Evolutionary conservation across 2,888 invertebrate species (phyloP).

Genomic region (Heliconius cydno): DNA sequence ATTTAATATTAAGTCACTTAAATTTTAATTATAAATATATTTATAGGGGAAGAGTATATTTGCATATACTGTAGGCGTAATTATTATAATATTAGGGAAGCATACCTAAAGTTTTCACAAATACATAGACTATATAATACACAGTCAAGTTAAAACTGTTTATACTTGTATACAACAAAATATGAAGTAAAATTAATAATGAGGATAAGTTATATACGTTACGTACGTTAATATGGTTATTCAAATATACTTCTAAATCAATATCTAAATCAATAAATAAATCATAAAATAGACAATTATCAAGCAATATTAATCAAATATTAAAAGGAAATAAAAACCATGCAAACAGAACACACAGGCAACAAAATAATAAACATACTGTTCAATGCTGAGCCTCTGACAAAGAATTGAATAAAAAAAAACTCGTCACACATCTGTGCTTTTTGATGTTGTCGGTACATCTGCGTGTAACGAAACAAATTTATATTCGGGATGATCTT

Average conservation of each 20-base stretch:
- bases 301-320: conserved; percentile 7
- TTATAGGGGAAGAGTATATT: neutral
- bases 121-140: conserved; percentile 11
- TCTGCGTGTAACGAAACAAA: conserved; percentile 69
- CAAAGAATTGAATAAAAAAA: conserved; percentile 34
- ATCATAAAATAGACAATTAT: neutral
- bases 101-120: neutral
- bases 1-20: neutral
- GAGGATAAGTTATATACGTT: neutral
- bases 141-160: neutral
- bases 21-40: conserved; percentile 9
- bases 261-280: neutral
- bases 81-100: neutral
- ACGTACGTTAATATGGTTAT: neutral
- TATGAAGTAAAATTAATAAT: neutral
- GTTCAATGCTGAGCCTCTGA: conserved; percentile 58
- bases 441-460: conserved; percentile 68
- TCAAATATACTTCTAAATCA: neutral
- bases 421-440: conserved; percentile 73
- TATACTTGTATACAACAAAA: conserved; percentile 1
- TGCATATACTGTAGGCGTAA: neutral
- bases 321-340: conserved; percentile 43
- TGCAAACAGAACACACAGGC: conserved; percentile 53
- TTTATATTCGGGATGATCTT: conserved; percentile 76
- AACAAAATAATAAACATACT: conserved; percentile 73